Base-by-base conservation (phyloP, 2,888 invertebrate genomes). In the Ichneumoninae sp. region DNA sequence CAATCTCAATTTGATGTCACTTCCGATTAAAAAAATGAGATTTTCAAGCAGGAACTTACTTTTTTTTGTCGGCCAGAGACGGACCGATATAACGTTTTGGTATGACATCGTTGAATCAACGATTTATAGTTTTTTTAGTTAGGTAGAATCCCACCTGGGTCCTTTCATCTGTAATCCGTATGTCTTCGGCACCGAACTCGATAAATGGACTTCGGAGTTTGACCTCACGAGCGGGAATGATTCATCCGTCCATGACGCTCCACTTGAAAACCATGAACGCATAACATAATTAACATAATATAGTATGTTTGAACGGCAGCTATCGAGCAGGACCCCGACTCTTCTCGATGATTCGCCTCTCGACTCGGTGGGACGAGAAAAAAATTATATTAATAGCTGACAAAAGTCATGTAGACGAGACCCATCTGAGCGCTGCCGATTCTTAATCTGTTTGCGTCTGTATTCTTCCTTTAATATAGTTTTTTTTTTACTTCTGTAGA, bases 371-470 rank as follows among this genome's bases (percentile, higher is more conserved):
- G 19, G 62, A 82, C 68, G 80, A 80, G 84, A 84, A 79, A 76
- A 79, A 75, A 82, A 82, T 72, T 44, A 72, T 82, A 84, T 80
- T 76, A 76, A 84, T 82, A 80, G 62, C 82, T 44, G 78, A 66
- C 79, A 57, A 82, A 82, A 75, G 60, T 82, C 70, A 79, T 82
- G 65, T 57, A 44, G 69, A 69, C 22, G 74, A 65, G 62, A 36
- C 40, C 50, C 65, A 19, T 76, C 71, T 66, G 60, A 71, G 72
- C 71, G 40, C 44, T 74, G 47, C 47, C 30, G 4, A 26, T 75
- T 33, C 22, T 70, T 10, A 13, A 52, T 47, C 13, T 19, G 40
- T 22, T 60, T 66, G 62, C 60, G 54, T 72, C 75, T 60, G 40
- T 60, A 62, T 75, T 33, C 52, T 62, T 71, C 60, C 19, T 50